Percentiles rank a stretch among this genome's conserved stretches.
Evolutionary conservation across 30 jellyfish, hydroid and myxozoan species (phyloP).

Genomic region (Phacellophora camtschatica): DNA sequence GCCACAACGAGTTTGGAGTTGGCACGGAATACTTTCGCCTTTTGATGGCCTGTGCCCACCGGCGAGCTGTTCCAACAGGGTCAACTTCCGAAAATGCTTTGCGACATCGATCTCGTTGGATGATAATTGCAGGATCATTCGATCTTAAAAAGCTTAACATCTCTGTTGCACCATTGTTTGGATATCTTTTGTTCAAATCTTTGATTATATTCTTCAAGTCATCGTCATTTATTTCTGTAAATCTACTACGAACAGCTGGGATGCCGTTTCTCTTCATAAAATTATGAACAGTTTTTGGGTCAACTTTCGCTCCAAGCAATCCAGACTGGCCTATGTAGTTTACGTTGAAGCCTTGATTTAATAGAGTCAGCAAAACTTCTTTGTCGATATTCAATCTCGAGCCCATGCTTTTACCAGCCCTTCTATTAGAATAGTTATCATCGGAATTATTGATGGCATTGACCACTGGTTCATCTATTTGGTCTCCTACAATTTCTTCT

Average conservation of each 20-base stretch:
- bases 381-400: not conserved
- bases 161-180: slow-evolving; percentile 11
- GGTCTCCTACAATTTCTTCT: not conserved
- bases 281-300: slow-evolving; percentile 4
- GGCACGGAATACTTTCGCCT: slow-evolving; percentile 30
- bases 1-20: slow-evolving; percentile 34
- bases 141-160: not conserved
- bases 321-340: not conserved
- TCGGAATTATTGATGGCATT: not conserved
- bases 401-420: not conserved
- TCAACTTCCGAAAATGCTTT: slow-evolving; percentile 13
- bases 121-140: not conserved
- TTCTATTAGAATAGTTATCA: not conserved
- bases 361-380: not conserved
- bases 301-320: slow-evolving; percentile 1
- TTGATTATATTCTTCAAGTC: not conserved
- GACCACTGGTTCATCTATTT: not conserved
- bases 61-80: slow-evolving; percentile 35
- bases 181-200: not conserved
- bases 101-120: slow-evolving; percentile 12
- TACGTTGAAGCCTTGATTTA: not conserved
- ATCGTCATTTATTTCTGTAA: not conserved
- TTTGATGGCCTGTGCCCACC: slow-evolving; percentile 9
- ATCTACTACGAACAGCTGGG: not conserved
- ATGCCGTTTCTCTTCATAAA: not conserved